phyloP scores from a whole-genome alignment of 2,113 vertebrate species.

The Colossoma macropomum region DNA sequence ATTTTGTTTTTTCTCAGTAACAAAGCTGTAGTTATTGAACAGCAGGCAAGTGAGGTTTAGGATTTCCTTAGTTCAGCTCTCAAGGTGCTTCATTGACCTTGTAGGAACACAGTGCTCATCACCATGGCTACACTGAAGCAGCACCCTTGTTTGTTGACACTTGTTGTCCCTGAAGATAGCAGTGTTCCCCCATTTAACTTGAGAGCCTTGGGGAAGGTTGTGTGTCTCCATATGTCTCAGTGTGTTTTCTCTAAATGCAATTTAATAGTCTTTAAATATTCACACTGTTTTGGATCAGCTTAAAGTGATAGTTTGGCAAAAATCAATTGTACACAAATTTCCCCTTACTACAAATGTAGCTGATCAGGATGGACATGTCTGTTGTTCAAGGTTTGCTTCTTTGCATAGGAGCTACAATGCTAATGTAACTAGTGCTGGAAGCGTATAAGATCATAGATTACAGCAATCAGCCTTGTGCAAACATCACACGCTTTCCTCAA shows the following conservation, averaged over 20 bases:
- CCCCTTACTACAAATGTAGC: too few relatives aligned
- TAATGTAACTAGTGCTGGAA: too few relatives aligned
- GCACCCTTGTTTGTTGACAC: conserved; percentile 3
- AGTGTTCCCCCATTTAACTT: background rate
- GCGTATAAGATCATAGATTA: too few relatives aligned
- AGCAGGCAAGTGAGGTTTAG: background rate
- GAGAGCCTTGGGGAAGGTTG: background rate
- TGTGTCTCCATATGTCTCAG: background rate
- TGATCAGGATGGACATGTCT: too few relatives aligned
- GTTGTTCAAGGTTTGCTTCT: too few relatives aligned
- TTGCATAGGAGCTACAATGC: too few relatives aligned
- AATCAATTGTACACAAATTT: too few relatives aligned
- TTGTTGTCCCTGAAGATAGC: background rate
- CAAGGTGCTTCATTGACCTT: background rate
- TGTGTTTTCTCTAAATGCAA: background rate
- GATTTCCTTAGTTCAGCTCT: background rate
- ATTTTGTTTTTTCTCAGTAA: too few relatives aligned
- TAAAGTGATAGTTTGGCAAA: background rate
- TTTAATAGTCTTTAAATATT: too few relatives aligned
- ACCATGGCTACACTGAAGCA: background rate
- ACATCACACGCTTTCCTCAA: too few relatives aligned
- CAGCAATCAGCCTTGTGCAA: too few relatives aligned
- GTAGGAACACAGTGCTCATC: background rate
- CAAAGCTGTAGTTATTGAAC: too few relatives aligned
- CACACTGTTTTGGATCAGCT: background rate